A percentile compares a stretch with the other conserved stretches of the same genome.
Conservation (phyloP, 1,140 invertebrate species). For the Drosophila kikkawai region DNA sequence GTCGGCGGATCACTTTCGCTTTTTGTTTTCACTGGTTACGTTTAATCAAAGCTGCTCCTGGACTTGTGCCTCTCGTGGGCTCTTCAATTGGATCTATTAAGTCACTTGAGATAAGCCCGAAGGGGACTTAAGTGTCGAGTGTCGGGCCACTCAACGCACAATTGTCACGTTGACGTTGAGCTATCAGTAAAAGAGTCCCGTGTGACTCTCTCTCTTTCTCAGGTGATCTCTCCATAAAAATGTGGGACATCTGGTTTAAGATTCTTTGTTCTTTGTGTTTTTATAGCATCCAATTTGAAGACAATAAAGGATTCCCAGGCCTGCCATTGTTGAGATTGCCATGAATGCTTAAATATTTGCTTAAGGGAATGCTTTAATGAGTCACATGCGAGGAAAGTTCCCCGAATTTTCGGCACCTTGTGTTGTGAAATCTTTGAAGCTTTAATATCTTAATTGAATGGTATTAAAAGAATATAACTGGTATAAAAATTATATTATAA, state of each 20-base stretch:
- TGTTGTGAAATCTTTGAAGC: not conserved
- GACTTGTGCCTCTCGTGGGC: slow-evolving; percentile 17
- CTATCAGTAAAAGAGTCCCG: slow-evolving; percentile 46
- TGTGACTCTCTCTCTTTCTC: slow-evolving; percentile 4
- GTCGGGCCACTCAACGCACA: slow-evolving; percentile 39
- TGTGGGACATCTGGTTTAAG: slow-evolving; percentile 20
- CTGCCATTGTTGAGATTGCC: not conserved
- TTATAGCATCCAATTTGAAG: not conserved
- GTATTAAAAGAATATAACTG: not conserved
- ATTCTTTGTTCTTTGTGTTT: not conserved
- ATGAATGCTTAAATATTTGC: not conserved
- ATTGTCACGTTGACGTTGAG: slow-evolving; percentile 47
- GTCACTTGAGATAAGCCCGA: slow-evolving; percentile 67
- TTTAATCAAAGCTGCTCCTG: slow-evolving; percentile 51
- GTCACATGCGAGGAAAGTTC: slow-evolving; percentile 13
- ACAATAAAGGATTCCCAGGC: slow-evolving; percentile 28
- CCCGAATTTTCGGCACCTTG: not conserved
- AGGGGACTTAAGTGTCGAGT: slow-evolving; percentile 45
- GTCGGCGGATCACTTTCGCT: slow-evolving; percentile 55
- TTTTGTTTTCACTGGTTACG: slow-evolving; percentile 49
- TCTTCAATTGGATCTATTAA: slow-evolving; percentile 76
- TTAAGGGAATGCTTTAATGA: slow-evolving; percentile 11
- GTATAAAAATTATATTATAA: too few species aligned
- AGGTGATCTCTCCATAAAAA: slow-evolving; percentile 46
- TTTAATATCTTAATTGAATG: not conserved